phyloP scores from a whole-genome alignment of 2,888 invertebrate genomes.

The Coleophora deauratella region DNA sequence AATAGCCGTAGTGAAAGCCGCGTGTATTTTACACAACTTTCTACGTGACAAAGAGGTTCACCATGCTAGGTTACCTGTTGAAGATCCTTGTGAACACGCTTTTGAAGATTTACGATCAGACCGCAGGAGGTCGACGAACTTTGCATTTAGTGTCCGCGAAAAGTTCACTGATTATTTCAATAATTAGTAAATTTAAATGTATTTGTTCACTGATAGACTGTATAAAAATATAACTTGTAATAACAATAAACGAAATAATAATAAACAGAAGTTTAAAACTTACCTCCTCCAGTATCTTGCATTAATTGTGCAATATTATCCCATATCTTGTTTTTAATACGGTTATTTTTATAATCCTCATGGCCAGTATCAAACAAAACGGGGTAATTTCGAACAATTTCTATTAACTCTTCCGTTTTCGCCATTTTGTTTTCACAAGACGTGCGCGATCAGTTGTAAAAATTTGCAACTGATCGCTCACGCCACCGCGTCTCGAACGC shows the following conservation, averaged over 20 bases:
- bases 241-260: too few relatives aligned
- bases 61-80: neutral
- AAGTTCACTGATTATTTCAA: neutral
- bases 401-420: too few relatives aligned
- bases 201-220: neutral
- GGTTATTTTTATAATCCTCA: neutral
- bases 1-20: constrained; percentile 11
- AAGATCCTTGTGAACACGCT: neutral
- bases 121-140: neutral
- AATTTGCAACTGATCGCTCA: too few relatives aligned
- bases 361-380: constrained; percentile 9
- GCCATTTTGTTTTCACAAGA: too few relatives aligned
- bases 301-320: too few relatives aligned
- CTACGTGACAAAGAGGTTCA: neutral
- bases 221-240: neutral
- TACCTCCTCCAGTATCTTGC: too few relatives aligned
- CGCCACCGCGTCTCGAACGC: too few relatives aligned
- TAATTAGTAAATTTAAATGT: neutral
- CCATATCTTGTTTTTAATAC: too few relatives aligned
- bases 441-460: too few relatives aligned
- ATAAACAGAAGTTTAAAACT: too few relatives aligned
- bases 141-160: neutral
- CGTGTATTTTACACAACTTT: constrained; percentile 13
- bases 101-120: neutral
- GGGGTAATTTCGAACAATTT: neutral